Base-by-base conservation (phyloP, 2,797 vertebrate species). In the Pelodytes ibericus region DNA sequence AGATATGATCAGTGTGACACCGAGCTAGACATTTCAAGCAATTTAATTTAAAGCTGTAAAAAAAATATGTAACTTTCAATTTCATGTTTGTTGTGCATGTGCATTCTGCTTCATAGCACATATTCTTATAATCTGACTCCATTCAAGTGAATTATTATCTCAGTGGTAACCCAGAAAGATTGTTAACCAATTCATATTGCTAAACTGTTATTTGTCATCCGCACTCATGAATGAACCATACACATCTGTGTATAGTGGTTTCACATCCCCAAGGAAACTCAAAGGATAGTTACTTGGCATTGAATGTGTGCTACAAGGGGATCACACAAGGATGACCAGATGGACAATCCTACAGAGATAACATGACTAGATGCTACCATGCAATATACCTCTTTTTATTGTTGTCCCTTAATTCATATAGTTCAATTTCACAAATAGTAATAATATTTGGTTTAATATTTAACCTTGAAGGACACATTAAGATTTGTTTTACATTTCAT, bases 1-100 rank as follows among this genome's bases (percentile, higher is more conserved):
- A 85, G 82, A 81, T 88, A 87, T 89, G 86, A 89, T 84, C 87
- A 84, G 81, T 80, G 71, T 83, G 84, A 87, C 84, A 87, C 82
- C 88, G 68, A 86, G 58, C 71, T 74, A 83, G 78, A 72, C 83
- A 86, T 87, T 88, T 63, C 15, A 89, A 88, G 86, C 79, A 3
- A 89, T 88, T 89, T 87, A 83, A 89, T 84, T 84, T 81, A 63
- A 81, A 87, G 87, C 81, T 85, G 80, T 83, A 31, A 73, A 80
- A 80, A 80, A 75, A 80, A 53, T n/a, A n/a, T 7, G 61, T 86
- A 82, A 87, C 63, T 71, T 74, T 36, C 79, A 76, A 83, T 81
- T 58, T 71, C 83, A 87, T 89, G 87, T 89, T 84, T 86, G 86
- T 86, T 86, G 73, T 82, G 63, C 44, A 69, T 82, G 80, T 83